phyloP scores from a whole-genome alignment of 2,797 vertebrate genomes.

The Gymnothorax reevesii region DNA sequence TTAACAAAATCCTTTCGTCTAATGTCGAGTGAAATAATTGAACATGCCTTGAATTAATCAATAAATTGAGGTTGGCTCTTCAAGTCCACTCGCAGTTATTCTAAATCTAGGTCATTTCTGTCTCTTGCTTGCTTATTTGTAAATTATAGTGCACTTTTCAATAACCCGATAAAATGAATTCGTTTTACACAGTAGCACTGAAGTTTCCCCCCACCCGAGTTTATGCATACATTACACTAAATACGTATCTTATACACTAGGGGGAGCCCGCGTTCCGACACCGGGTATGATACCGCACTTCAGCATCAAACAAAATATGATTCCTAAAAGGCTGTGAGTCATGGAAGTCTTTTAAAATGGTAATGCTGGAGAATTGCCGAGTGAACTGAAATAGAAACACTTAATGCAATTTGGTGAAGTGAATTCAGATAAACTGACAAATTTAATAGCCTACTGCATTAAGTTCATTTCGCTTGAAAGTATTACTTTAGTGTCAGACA shows the following conservation, averaged over 20 bases:
- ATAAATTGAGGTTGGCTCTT: neutral
- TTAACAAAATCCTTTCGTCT: neutral
- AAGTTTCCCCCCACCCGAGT: neutral
- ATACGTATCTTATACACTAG: neutral
- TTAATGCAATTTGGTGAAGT: neutral
- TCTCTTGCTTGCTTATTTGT: neutral
- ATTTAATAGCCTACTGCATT: neutral
- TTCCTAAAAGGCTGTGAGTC: neutral
- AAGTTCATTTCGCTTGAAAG: neutral
- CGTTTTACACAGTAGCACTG: neutral
- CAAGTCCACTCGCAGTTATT: neutral
- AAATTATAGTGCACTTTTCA: neutral
- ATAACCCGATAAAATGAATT: neutral
- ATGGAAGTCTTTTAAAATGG: neutral
- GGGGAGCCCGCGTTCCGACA: neutral
- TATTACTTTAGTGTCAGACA: neutral
- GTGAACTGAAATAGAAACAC: slow-evolving; percentile 6
- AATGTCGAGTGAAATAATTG: neutral
- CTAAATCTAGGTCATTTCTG: neutral
- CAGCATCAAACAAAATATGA: neutral
- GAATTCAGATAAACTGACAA: neutral
- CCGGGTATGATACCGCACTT: neutral
- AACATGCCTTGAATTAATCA: neutral
- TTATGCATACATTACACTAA: neutral
- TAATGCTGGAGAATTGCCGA: neutral